Percentiles rank a stretch among this genome's conserved stretches.
phyloP scores from a whole-genome alignment of 2,888 invertebrate genomes.

The Synanthedon andrenaeformis region DNA sequence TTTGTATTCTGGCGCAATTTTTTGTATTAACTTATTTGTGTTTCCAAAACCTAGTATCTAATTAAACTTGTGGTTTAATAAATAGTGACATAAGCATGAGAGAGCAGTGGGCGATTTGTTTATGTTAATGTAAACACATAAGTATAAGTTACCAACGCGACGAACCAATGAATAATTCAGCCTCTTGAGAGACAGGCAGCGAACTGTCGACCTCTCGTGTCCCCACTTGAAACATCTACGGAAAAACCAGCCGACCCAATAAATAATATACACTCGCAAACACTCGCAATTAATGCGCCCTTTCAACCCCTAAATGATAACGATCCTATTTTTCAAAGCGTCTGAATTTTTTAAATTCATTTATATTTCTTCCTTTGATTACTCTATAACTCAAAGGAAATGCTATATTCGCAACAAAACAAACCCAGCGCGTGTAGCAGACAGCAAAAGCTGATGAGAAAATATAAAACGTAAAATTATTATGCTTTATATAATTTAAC shows the following conservation, averaged over 20 bases:
- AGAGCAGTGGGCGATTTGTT: slow-evolving; percentile 10
- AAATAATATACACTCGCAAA: slow-evolving; percentile 4
- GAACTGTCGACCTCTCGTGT: slow-evolving; percentile 14
- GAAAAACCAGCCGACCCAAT: slow-evolving; percentile 4
- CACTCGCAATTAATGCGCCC: not conserved
- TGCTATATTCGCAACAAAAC: no score
- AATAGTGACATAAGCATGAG: not conserved
- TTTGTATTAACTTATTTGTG: no score
- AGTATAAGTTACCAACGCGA: slow-evolving; percentile 6
- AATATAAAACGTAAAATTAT: no score
- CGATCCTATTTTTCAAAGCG: not conserved
- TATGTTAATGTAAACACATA: not conserved
- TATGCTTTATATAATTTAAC: no score
- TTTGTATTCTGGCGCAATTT: no score
- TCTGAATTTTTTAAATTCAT: no score
- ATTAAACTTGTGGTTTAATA: no score
- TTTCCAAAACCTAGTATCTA: no score
- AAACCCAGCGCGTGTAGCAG: no score
- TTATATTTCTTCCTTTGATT: no score
- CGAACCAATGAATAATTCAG: slow-evolving; percentile 26
- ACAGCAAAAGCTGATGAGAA: no score
- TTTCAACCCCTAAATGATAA: not conserved
- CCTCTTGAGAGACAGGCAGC: slow-evolving; percentile 15
- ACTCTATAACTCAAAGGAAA: no score
- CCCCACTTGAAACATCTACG: slow-evolving; percentile 9